These are phyloP conservation scores for Phylloscopus whistleri DNA, from an alignment of 2,113 vertebrate genomes.

Conservation along the genomic window DNA sequence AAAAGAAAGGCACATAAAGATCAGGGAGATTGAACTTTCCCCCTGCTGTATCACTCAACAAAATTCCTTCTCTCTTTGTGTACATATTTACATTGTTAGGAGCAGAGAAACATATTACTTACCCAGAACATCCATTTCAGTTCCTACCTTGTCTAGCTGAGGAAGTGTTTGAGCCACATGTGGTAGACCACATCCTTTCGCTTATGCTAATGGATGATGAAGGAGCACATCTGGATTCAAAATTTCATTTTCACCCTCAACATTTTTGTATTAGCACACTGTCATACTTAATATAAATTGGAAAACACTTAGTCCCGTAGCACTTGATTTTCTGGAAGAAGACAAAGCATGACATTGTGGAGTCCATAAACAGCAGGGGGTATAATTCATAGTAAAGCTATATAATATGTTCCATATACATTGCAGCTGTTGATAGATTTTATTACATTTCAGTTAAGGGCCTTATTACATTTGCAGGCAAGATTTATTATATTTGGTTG, in stretches of 20 bases:
- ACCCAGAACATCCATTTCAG: conserved; percentile 48
- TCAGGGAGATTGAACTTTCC: background rate
- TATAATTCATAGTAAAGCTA: conserved; percentile 73
- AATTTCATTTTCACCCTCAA: conserved; percentile 73
- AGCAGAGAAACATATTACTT: conserved; percentile 42
- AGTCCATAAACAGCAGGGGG: conserved; percentile 68
- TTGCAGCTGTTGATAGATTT: conserved; percentile 81
- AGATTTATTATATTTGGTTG: conserved; percentile 78
- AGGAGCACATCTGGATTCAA: conserved; percentile 76
- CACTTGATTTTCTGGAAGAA: conserved; percentile 64
- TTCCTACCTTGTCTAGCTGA: conserved; percentile 50
- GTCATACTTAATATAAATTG: conserved; percentile 73
- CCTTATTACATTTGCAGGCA: conserved; percentile 73
- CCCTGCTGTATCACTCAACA: background rate
- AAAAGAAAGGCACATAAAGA: background rate
- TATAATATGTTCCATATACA: conserved; percentile 77
- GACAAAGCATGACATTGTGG: conserved; percentile 75
- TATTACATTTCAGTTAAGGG: conserved; percentile 76
- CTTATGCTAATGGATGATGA: conserved; percentile 53
- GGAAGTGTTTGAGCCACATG: conserved; percentile 64
- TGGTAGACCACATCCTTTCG: conserved; percentile 65
- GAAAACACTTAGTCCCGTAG: conserved; percentile 51
- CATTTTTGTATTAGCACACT: conserved; percentile 70
- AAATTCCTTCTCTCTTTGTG: background rate
- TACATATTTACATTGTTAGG: background rate